These are phyloP conservation scores for Mormyrus proboscirostris DNA, from an alignment of 2,797 vertebrate species.

Conservation along the genomic window DNA sequence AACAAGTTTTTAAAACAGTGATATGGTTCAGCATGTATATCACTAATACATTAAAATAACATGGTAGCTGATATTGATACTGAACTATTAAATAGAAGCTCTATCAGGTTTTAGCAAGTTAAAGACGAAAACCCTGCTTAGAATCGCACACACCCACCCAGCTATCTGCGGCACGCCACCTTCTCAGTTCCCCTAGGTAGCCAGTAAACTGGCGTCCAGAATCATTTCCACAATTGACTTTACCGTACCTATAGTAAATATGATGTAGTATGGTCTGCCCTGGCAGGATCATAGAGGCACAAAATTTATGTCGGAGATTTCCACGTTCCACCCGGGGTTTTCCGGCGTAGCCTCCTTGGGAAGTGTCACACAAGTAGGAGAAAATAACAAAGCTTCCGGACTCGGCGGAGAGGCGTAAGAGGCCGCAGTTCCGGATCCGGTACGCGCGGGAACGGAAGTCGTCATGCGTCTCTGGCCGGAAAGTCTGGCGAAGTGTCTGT, in stretches of 20 bases:
- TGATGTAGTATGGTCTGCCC: conserved; percentile 42
- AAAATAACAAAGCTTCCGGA: background rate
- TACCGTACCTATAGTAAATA: conserved; percentile 55
- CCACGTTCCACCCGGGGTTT: conserved; percentile 28
- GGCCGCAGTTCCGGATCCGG: background rate
- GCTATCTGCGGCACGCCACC: background rate
- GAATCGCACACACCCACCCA: background rate
- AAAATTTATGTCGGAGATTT: conserved; percentile 30
- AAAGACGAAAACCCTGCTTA: background rate
- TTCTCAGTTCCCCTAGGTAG: background rate
- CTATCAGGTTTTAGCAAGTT: background rate
- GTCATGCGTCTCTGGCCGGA: background rate
- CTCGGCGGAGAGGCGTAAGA: background rate
- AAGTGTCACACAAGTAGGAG: conserved; percentile 10
- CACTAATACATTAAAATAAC: background rate
- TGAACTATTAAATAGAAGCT: background rate
- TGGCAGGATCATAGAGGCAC: conserved; percentile 60
- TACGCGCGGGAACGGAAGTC: background rate
- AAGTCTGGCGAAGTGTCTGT: background rate
- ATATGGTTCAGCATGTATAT: background rate
- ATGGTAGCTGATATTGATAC: background rate
- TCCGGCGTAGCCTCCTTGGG: conserved; percentile 26
- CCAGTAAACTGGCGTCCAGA: background rate
- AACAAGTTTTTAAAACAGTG: background rate
- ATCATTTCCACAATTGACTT: background rate